Evolutionary conservation across 2,113 vertebrate species (phyloP), one percentile per base, ranked within the genome.

Genomic region (Chamaetylas fuelleborni): DNA sequence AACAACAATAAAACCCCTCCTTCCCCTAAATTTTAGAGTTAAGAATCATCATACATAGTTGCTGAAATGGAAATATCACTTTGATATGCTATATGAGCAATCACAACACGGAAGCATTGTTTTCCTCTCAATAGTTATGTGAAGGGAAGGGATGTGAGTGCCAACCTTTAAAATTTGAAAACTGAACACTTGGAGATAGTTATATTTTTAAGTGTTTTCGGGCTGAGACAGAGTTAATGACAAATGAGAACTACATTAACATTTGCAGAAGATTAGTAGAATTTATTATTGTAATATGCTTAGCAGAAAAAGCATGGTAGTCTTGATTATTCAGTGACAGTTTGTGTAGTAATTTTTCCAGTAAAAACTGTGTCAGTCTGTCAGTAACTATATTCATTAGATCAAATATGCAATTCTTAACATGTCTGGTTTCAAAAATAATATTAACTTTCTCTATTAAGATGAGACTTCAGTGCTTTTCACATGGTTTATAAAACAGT

Each of bases 241-340:
- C 42, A 87, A 95, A 73, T 54, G 50, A 36, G 74, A 96, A 36
- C 70, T 1, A 3, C 80, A 24, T 69, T 79, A 65, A 83, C n/a
- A n/a, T 80, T 79, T 87, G 70, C 84, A 95, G 51, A 47, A 92
- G 73, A 92, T 95, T 61, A 91, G 66, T 60, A 66, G 61, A 77
- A 65, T 91, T 76, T 94, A 50, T 74, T 85, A 67, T 71, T 87
- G 24, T 92, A 72, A 87, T 87, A 61, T 65, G 62, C 78, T 92
- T 82, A 87, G 73, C 65, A n/a, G 92, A 69, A 93, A 81, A 91
- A 76, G 48, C 53, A 76, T 53, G 38, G 66, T 90, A 57, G 57
- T 87, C 86, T 79, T 91, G 54, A 72, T 91, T 95, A 85, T 84
- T 85, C 78, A 57, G 77, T 95, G 61, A 65, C 61, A 89, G 57